Evolutionary conservation across 2,113 vertebrate genomes (phyloP).

Genomic region (Zootoca vivipara): DNA sequence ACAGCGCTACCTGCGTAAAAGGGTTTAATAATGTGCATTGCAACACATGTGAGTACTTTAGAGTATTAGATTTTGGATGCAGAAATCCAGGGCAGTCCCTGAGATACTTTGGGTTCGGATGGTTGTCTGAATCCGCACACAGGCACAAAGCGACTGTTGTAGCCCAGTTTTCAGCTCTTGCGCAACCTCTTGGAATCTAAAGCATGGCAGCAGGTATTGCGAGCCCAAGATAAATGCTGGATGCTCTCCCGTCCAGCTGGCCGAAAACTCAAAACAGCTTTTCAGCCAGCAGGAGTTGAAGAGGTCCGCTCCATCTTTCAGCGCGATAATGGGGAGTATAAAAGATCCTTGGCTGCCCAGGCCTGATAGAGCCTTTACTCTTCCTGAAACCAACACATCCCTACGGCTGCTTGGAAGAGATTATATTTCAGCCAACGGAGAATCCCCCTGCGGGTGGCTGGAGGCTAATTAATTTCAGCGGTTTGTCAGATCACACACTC

Average conservation of each 20-base stretch:
- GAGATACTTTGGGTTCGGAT: background rate
- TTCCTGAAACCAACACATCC: slow-evolving; percentile 42
- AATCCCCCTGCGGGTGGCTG: slow-evolving; percentile 40
- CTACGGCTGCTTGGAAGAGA: background rate
- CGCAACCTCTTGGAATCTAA: slow-evolving; percentile 2
- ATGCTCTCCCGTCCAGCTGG: background rate
- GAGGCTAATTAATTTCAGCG: slow-evolving; percentile 48
- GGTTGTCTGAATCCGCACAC: background rate
- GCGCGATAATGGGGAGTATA: background rate
- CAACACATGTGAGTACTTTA: no score
- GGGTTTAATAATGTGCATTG: no score
- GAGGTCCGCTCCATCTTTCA: slow-evolving; percentile 33
- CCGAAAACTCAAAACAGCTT: slow-evolving; percentile 1
- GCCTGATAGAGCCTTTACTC: background rate
- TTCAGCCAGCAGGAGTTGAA: slow-evolving; percentile 14
- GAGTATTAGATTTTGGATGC: no score
- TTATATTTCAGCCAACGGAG: slow-evolving; percentile 34
- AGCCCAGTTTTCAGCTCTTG: slow-evolving; percentile 13
- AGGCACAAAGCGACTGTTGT: background rate
- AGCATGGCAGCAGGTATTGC: background rate
- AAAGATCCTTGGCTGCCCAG: background rate
- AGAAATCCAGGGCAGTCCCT: background rate
- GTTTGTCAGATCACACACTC: slow-evolving; percentile 47
- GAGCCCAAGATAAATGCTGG: slow-evolving; percentile 10
- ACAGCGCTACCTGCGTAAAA: no score